phyloP scores from a whole-genome alignment of 1,140 invertebrate genomes.

The Colletes latitarsis region DNA sequence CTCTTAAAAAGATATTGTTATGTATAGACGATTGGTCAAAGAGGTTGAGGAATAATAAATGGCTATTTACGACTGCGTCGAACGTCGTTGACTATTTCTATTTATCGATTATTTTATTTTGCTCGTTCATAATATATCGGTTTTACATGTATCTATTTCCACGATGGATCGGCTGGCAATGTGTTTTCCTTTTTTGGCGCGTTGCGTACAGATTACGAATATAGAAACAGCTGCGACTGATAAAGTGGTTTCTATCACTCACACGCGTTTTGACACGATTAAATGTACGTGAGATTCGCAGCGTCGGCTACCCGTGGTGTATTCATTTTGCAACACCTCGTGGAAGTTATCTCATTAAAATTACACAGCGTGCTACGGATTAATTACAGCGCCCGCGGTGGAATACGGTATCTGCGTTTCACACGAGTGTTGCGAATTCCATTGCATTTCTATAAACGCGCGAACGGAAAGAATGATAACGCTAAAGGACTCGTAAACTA shows the following conservation, averaged over 20 bases:
- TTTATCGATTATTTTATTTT: background rate
- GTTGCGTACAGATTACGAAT: too few species aligned
- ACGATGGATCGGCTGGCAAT: too few species aligned
- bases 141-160: background rate
- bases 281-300: background rate
- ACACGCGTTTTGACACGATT: background rate
- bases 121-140: background rate
- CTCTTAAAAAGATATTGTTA: too few species aligned
- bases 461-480: background rate
- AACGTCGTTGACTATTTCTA: too few species aligned
- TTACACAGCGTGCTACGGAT: background rate
- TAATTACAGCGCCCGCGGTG: background rate
- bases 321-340: background rate
- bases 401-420: background rate
- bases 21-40: too few species aligned
- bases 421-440: background rate
- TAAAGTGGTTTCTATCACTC: background rate
- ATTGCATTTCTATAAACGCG: background rate
- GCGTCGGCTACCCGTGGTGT: background rate
- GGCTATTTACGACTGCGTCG: too few species aligned
- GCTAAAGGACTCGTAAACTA: background rate
- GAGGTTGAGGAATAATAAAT: too few species aligned
- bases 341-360: slow-evolving; percentile 13
- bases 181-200: too few species aligned
- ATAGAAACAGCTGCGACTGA: background rate